Evolutionary conservation across 2,888 invertebrate species (phyloP), one percentile per base, ranked within the genome.

Genomic region (Ochlodes sylvanus): DNA sequence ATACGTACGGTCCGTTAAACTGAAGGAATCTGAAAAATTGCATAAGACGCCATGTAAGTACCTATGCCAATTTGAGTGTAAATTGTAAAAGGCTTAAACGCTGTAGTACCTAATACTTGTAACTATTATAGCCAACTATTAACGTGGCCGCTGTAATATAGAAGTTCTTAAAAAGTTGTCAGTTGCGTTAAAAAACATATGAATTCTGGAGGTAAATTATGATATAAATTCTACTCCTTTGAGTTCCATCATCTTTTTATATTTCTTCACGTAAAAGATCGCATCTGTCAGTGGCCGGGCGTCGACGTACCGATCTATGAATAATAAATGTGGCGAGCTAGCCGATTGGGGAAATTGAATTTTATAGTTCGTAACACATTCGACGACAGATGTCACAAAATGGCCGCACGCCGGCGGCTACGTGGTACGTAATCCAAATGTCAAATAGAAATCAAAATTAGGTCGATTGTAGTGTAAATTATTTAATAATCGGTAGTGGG

Each of bases 321-420:
- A 93, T 93, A 93, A 92, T 92, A 92, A 93, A 93, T 92, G 91
- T 87, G 88, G 82, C 88, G 89, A 85, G 88, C 86, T 86, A 81
- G 88, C 90, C 92, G 91, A 91, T 92, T 91, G 92, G 90, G 93
- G 92, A 93, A 93, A 93, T 93, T 92, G 92, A 93, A 93, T 93
- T 93, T 93, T 92, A 92, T 92, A 93, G 91, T 88, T 92, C 83
- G 89, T 85, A 92, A 91, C 92, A 92, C 92, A 92, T 88, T 86
- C 80, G 86, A 89, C 88, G 91, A 93, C 93, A 93, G 92, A 92
- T 93, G 93, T 92, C 91, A 90, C 88, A 90, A 89, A 91, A 91
- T 91, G 87, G 86, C 86, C 80, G 86, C 83, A 78, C 79, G 89
- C 88, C 88, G 82, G 80, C 84, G 89, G 89, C 88, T 83, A 84